Base-by-base conservation (phyloP, 2,797 vertebrate genomes). In the Cynodonichthys magdalenae region DNA sequence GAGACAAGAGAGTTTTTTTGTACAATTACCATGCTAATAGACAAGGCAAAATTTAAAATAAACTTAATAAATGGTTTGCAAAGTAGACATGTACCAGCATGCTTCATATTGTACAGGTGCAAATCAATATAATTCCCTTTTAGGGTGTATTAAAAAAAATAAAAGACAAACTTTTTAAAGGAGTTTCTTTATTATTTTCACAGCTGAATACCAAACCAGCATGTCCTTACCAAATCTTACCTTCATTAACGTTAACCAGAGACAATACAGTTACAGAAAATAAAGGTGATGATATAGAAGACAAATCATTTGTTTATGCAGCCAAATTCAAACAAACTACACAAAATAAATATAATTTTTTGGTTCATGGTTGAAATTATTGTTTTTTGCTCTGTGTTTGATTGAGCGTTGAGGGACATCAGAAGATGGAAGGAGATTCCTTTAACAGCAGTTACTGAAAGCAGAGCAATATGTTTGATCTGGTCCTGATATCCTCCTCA, bases 401-500 rank as follows among this genome's bases (percentile, higher is more conserved):
- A 61, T 63, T 60, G 44, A 44, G 5, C 49, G 45, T 46, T 50
- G 41, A 80, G 24, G 6, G 56, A 17, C 28, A 17, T 15, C 31
- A 53, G 45, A 58, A 39, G 59, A 65, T 15, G 0, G 55, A 63
- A 15, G 6, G 27, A 10, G 5, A 46, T 67, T 74, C 65, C 31
- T 71, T 69, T 79, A 28, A 71, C 36, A 46, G 59, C 54, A 39
- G 19, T 61, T 66, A 62, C 61, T 47, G 56, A 49, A 71, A 71
- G 53, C 47, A 58, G 17, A 47, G 56, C 28, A 71, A 67, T 53
- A 56, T 66, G 74, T 70, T 65, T 81, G 71, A 74, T 78, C 72
- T 75, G 77, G 47, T 68, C 58, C 54, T 31, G 19, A 84, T 69
- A 56, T 80, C 41, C 27, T 56, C 27, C 41, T 51, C 34, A 69